Percentiles rank a stretch among this genome's conserved stretches.
phyloP scores from a whole-genome alignment of 2,888 invertebrate species.

The Scotopteryx bipunctaria region DNA sequence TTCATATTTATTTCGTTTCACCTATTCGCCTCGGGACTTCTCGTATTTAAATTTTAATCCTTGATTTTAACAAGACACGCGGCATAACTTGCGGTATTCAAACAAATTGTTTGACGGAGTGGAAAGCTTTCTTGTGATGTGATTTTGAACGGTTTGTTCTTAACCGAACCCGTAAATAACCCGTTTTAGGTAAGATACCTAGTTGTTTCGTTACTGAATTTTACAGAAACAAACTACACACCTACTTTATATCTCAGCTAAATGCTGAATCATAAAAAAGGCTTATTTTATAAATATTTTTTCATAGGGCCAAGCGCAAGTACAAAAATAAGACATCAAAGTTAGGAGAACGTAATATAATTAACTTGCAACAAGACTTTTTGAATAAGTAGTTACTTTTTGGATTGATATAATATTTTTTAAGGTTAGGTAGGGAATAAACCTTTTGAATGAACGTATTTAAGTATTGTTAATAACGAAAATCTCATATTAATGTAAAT shows the following conservation, averaged over 20 bases:
- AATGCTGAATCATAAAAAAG: too few species aligned
- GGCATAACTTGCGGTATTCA: slow-evolving; percentile 58
- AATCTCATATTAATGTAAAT: slow-evolving; percentile 80
- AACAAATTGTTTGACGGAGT: slow-evolving; percentile 68
- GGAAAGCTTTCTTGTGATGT: slow-evolving; percentile 70
- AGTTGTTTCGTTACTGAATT: too few species aligned
- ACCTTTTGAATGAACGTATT: slow-evolving; percentile 56
- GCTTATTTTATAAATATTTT: too few species aligned
- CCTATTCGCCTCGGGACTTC: slow-evolving; percentile 71
- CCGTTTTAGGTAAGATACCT: too few species aligned
- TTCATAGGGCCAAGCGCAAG: too few species aligned
- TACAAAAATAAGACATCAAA: too few species aligned
- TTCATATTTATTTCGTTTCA: slow-evolving; percentile 83
- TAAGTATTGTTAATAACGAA: slow-evolving; percentile 69
- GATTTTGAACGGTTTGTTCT: slow-evolving; percentile 48
- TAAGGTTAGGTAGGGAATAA: slow-evolving; percentile 6
- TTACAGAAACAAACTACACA: too few species aligned
- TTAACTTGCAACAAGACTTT: too few species aligned
- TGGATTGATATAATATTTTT: too few species aligned
- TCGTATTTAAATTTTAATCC: slow-evolving; percentile 75
- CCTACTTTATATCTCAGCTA: too few species aligned
- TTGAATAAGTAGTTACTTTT: too few species aligned
- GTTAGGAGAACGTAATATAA: too few species aligned
- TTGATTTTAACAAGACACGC: slow-evolving; percentile 78
- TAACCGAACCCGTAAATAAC: not conserved